phyloP scores from a whole-genome alignment of 2,113 vertebrate species.

The Gracilinanus agilis region DNA sequence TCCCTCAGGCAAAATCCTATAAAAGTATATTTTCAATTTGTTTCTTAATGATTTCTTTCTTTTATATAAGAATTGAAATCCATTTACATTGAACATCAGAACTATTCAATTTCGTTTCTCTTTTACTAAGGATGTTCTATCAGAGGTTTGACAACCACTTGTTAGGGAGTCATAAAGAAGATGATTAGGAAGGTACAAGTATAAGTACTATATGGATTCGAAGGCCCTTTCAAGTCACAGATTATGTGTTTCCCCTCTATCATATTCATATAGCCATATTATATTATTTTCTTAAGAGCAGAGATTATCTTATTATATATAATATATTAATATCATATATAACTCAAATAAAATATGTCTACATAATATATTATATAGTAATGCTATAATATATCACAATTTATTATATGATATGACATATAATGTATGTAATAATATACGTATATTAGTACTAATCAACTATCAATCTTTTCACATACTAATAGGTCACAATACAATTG shows the following conservation, averaged over 20 bases:
- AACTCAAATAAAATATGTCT: too few species aligned
- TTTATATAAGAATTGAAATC: background rate
- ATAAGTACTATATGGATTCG: background rate
- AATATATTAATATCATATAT: too few species aligned
- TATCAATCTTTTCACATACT: background rate
- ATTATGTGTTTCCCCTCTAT: background rate
- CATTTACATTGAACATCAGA: background rate
- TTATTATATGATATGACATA: too few species aligned
- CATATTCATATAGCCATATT: background rate
- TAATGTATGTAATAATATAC: too few species aligned
- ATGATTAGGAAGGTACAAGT: background rate
- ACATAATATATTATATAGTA: too few species aligned
- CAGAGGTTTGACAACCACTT: background rate
- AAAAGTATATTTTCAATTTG: background rate
- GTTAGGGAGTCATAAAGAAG: background rate
- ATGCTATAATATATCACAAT: too few species aligned
- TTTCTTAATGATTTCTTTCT: background rate
- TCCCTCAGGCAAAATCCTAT: background rate
- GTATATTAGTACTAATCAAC: background rate
- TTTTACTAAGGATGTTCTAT: background rate
- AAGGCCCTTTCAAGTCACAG: background rate
- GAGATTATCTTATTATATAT: background rate
- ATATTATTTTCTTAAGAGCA: background rate
- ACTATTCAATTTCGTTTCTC: background rate
- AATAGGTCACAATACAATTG: background rate